These are phyloP conservation scores for Aurelia aurita DNA, from an alignment of 30 jellyfish, hydroid and myxozoan genomes.

Conservation along the genomic window DNA sequence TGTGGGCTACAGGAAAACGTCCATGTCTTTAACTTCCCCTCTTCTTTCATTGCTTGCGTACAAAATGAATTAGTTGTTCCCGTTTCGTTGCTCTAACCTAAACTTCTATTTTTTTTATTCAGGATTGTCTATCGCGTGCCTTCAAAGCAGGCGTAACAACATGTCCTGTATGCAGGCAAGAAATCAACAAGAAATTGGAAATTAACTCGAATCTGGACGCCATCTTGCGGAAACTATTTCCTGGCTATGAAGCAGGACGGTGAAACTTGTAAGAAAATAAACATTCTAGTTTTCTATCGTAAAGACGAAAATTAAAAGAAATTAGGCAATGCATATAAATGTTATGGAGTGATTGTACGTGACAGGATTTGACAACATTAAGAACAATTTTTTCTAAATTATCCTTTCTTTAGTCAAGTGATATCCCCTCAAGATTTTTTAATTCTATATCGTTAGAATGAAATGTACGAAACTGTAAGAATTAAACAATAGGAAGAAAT, in stretches of 20 bases:
- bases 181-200: slow-evolving; percentile 36
- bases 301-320: neutral
- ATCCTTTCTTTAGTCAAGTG: too few species aligned
- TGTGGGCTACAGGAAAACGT: too few species aligned
- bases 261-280: neutral
- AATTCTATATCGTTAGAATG: too few species aligned
- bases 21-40: too few species aligned
- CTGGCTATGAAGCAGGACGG: slow-evolving; percentile 85
- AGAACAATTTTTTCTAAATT: neutral
- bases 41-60: too few species aligned
- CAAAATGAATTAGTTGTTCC: too few species aligned
- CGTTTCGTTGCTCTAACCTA: too few species aligned
- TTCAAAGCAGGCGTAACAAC: slow-evolving; percentile 77
- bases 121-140: slow-evolving; percentile 81
- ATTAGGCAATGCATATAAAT: neutral
- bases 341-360: neutral
- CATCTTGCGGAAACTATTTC: slow-evolving; percentile 65
- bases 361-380: neutral
- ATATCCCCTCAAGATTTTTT: too few species aligned
- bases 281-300: neutral
- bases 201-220: slow-evolving; percentile 56
- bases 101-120: slow-evolving; percentile 1
- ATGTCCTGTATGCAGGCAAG: slow-evolving; percentile 85
- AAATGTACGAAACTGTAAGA: too few species aligned
- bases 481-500: too few species aligned